Evolutionary conservation across 2,113 vertebrate genomes (phyloP).

Genomic region (Callipepla californica): DNA sequence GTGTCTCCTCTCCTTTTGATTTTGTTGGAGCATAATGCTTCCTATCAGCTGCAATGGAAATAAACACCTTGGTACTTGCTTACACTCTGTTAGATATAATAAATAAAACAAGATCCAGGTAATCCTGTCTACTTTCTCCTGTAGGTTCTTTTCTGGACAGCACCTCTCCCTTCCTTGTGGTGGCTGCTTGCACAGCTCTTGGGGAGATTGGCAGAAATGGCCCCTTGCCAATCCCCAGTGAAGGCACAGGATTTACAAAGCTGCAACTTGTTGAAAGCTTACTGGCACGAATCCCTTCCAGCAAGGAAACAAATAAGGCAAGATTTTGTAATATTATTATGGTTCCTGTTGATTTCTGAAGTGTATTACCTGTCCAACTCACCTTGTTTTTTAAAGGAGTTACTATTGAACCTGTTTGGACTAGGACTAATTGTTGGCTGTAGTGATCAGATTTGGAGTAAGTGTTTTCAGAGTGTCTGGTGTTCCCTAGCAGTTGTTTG

Average conservation of each 20-base stretch:
- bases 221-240: constrained; percentile 85
- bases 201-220: constrained; percentile 95
- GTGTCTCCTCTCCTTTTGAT: not conserved
- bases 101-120: not conserved
- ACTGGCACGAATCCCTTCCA: constrained; percentile 90
- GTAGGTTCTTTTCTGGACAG: constrained; percentile 92
- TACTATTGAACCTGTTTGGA: not conserved
- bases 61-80: not conserved
- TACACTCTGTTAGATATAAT: not conserved
- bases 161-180: constrained; percentile 84
- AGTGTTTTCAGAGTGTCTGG: not conserved
- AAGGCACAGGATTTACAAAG: constrained; percentile 92
- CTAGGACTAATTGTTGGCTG: not conserved
- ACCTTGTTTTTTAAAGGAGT: not conserved
- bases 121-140: not conserved
- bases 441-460: not conserved
- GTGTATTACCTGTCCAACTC: not conserved
- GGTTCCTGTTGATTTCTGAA: not conserved
- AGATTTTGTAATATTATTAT: not conserved
- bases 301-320: constrained; percentile 95
- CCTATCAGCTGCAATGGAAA: not conserved
- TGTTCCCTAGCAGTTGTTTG: not conserved
- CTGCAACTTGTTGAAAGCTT: constrained; percentile 90
- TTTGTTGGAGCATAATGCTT: not conserved
- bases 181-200: constrained; percentile 92